Percentiles rank a stretch among this genome's conserved stretches.
Conservation (phyloP, 2,113 vertebrate genomes). For the Abramis brama region DNA sequence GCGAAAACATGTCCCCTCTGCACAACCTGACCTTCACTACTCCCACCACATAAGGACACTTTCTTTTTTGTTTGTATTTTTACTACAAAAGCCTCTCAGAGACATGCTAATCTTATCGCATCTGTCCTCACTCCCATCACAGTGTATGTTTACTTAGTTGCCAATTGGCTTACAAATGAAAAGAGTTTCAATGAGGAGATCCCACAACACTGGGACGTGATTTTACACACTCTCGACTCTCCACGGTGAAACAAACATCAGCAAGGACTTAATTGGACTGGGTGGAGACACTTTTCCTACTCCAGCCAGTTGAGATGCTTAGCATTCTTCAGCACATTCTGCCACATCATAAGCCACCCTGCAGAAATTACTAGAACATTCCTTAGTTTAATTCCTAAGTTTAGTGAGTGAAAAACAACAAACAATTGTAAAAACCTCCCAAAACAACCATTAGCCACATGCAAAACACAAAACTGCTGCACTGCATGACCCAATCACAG, state of each 20-base stretch:
- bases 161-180: neutral
- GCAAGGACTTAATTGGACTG: constrained; percentile 36
- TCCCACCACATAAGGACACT: neutral
- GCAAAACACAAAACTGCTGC: neutral
- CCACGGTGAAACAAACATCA: constrained; percentile 52
- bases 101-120: neutral
- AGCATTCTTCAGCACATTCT: constrained; percentile 57
- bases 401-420: constrained; percentile 32
- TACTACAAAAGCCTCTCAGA: neutral
- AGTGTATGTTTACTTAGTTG: neutral
- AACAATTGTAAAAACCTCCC: constrained; percentile 1
- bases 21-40: neutral
- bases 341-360: constrained; percentile 52
- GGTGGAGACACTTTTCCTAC: constrained; percentile 42
- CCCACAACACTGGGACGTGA: neutral
- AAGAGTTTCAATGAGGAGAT: constrained; percentile 7
- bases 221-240: neutral
- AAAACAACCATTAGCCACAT: neutral
- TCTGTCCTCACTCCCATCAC: neutral
- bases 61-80: constrained; percentile 2
- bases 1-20: neutral
- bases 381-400: constrained; percentile 6
- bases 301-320: constrained; percentile 52
- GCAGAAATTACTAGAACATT: constrained; percentile 34
- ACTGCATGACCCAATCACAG: neutral